Evolutionary conservation across 2,113 vertebrate genomes (phyloP).

Genomic region (Phyllostomus hastatus): DNA sequence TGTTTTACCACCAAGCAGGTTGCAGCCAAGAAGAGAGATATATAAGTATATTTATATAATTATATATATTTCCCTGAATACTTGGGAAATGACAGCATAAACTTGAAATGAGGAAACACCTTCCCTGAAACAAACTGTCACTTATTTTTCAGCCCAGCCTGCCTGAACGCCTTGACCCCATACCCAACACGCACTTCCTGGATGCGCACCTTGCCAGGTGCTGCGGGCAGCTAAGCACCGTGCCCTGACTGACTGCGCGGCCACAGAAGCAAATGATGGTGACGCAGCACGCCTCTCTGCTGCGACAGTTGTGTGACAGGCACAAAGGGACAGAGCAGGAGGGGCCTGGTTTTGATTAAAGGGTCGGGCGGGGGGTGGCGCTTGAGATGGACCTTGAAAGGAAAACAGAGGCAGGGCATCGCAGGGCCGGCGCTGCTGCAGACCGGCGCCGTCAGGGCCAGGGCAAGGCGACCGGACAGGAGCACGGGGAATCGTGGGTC

Average conservation of each 20-base stretch:
- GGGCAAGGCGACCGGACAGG: not conserved
- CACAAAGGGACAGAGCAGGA: not conserved
- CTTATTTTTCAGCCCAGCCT: not conserved
- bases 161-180: not conserved
- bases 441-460: not conserved
- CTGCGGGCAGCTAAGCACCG: not conserved
- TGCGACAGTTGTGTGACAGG: not conserved
- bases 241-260: not conserved
- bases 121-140: not conserved
- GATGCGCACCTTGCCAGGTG: not conserved
- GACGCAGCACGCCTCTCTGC: not conserved
- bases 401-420: not conserved
- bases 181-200: not conserved
- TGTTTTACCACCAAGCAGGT: not conserved
- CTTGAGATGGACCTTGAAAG: not conserved
- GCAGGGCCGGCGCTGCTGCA: too few species aligned
- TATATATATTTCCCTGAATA: not conserved
- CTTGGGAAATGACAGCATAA: not conserved
- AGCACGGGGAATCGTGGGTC: not conserved
- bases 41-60: not conserved
- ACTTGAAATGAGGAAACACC: slow-evolving; percentile 25
- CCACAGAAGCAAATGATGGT: not conserved
- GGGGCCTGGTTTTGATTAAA: not conserved
- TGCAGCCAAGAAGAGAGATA: not conserved
- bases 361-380: not conserved